phyloP scores from a whole-genome alignment of 2,113 vertebrate genomes.

The Turnix velox region DNA sequence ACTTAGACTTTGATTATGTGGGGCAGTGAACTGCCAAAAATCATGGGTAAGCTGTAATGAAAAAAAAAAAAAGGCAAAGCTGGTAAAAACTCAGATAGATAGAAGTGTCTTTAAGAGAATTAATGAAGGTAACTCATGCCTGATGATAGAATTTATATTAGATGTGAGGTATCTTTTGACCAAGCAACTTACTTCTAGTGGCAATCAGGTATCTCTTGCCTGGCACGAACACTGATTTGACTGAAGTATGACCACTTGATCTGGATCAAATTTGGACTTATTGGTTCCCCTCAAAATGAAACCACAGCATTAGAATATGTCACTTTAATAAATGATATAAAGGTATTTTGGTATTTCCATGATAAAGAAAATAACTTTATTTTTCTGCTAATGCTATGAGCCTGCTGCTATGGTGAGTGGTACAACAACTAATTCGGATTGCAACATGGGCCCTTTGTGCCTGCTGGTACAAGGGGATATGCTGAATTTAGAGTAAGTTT shows the following conservation, averaged over 20 bases:
- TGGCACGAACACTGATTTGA: not conserved
- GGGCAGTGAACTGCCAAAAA: not conserved
- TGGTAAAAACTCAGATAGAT: not conserved
- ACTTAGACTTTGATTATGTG: not conserved
- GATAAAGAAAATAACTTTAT: not conserved
- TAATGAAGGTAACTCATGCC: not conserved
- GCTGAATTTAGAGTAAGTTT: not conserved
- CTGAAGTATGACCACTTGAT: not conserved
- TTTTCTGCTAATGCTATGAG: not conserved
- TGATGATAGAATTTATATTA: not conserved
- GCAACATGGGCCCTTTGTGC: not conserved
- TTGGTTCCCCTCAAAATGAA: not conserved
- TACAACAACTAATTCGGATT: not conserved
- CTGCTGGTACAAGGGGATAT: not conserved
- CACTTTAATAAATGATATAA: not conserved
- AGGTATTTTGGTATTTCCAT: not conserved
- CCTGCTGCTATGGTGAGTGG: not conserved
- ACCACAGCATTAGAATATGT: not conserved
- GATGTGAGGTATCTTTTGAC: not conserved
- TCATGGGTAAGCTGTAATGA: not conserved
- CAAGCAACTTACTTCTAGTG: not conserved
- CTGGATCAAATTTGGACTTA: not conserved
- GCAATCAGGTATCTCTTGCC: not conserved
- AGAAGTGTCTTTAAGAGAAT: not conserved
- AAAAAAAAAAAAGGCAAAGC: not conserved